A percentile compares a stretch with the other conserved stretches of the same genome.
Evolutionary conservation across 2,113 vertebrate species (phyloP).

Genomic region (Syngnathus floridae): DNA sequence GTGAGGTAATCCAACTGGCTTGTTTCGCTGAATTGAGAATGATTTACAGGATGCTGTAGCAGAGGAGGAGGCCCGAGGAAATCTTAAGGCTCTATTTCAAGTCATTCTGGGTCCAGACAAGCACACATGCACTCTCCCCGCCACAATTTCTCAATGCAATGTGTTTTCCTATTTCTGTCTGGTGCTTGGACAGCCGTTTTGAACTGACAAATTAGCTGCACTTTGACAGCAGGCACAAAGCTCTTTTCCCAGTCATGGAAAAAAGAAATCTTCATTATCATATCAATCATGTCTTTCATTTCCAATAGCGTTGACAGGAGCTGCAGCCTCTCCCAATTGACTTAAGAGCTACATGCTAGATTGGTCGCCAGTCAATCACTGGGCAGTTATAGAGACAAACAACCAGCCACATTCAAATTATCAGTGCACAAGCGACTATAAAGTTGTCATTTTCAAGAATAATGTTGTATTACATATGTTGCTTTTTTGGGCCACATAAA

Average conservation of each 20-base stretch:
- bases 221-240: slow-evolving; percentile 37
- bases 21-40: slow-evolving; percentile 78
- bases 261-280: slow-evolving; percentile 3
- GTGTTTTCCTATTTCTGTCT: slow-evolving; percentile 29
- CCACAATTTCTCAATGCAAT: slow-evolving; percentile 28
- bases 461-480: too few relatives aligned
- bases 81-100: slow-evolving; percentile 65
- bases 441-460: too few relatives aligned
- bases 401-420: background rate
- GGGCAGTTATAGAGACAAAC: background rate
- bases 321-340: background rate
- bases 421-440: too few relatives aligned
- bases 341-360: too few relatives aligned
- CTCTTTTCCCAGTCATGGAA: slow-evolving; percentile 4
- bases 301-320: background rate
- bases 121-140: slow-evolving; percentile 27
- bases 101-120: slow-evolving; percentile 50
- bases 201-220: slow-evolving; percentile 42
- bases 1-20: slow-evolving; percentile 79
- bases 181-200: slow-evolving; percentile 27
- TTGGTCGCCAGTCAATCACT: too few relatives aligned
- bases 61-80: slow-evolving; percentile 66
- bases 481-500: too few relatives aligned
- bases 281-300: slow-evolving; percentile 4
- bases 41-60: slow-evolving; percentile 72